Conservation (phyloP, 1,140 invertebrate species). For the Temnothorax nylanderi region DNA sequence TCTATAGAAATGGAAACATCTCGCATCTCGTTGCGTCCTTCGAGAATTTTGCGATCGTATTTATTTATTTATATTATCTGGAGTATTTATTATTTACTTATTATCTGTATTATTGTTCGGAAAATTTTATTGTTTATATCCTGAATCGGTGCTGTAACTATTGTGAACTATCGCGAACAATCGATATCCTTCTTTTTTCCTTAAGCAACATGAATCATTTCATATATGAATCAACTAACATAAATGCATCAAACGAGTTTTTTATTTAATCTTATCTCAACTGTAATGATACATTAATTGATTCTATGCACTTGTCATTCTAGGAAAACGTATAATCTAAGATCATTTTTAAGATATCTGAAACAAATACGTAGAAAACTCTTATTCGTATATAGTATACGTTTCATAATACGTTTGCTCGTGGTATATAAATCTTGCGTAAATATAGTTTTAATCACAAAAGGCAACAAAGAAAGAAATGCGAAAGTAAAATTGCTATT, state of each 20-base stretch:
- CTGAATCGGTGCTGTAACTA: neutral
- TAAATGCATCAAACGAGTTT: neutral
- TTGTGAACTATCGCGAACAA: neutral
- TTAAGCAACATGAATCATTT: neutral
- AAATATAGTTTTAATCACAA: neutral
- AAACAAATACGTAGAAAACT: neutral
- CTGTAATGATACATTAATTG: neutral
- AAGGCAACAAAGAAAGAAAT: neutral
- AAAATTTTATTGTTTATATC: neutral
- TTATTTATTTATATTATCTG: neutral
- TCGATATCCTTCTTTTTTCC: neutral
- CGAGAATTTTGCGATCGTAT: neutral
- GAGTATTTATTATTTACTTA: neutral
- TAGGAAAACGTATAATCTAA: neutral
- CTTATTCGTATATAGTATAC: neutral
- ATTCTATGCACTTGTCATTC: neutral
- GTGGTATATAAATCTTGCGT: neutral
- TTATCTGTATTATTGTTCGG: neutral
- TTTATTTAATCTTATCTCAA: slow-evolving; percentile 42
- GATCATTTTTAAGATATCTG: neutral
- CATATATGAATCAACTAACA: slow-evolving; percentile 7
- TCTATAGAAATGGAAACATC: neutral
- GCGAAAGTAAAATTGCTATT: neutral
- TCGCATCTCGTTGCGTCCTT: neutral
- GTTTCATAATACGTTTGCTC: neutral